Conservation (phyloP, 2,113 vertebrate species). For the Leptosomus discolor region DNA sequence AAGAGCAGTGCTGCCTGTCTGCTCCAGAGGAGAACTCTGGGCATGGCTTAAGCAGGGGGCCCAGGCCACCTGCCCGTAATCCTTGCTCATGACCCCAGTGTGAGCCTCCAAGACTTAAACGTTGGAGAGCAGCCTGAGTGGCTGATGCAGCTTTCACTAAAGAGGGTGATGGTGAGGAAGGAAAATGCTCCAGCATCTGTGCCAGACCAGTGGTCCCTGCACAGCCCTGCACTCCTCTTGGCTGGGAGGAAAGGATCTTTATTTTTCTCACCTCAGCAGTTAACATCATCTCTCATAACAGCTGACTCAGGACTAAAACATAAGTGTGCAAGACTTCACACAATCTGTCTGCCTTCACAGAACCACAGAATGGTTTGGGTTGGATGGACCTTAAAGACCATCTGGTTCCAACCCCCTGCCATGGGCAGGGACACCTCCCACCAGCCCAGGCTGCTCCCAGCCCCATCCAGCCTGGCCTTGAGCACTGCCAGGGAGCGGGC, state of each 20-base stretch:
- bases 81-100: not conserved
- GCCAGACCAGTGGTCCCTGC: not conserved
- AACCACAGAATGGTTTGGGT: not conserved
- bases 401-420: not conserved
- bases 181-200: not conserved
- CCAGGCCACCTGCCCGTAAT: not conserved
- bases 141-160: not conserved
- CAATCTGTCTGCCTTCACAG: not conserved
- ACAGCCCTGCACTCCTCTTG: not conserved
- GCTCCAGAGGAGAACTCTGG: not conserved
- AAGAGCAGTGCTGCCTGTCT: not conserved
- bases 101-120: not conserved
- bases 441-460: not conserved
- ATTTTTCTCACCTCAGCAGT: not conserved
- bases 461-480: not conserved
- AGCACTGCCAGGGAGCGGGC: not conserved
- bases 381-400: not conserved
- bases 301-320: fast-evolving
- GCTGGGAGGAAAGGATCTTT: not conserved
- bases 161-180: not conserved
- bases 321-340: not conserved
- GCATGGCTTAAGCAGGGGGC: not conserved
- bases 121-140: not conserved
- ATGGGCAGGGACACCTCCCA: not conserved
- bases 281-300: not conserved